These are phyloP conservation scores for Piezodorus guildinii DNA, from an alignment of 1,140 invertebrate species.

Conservation along the genomic window DNA sequence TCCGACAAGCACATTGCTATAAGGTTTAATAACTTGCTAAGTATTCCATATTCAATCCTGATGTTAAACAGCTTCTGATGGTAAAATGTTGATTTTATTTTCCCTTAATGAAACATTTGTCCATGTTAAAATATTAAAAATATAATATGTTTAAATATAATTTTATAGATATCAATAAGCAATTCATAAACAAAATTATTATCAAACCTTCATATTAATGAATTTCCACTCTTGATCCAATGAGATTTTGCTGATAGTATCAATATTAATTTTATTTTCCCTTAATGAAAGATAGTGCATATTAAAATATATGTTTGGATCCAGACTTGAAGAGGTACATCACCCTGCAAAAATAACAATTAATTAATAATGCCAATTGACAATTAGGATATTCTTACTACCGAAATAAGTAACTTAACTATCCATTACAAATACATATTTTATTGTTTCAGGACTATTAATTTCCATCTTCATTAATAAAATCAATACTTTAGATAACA, in stretches of 20 bases:
- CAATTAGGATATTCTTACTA: too few species aligned
- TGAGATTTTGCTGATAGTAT: constrained; percentile 27
- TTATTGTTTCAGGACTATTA: too few species aligned
- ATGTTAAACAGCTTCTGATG: too few species aligned
- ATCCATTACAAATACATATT: too few species aligned
- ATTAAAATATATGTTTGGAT: constrained; percentile 26
- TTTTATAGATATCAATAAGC: too few species aligned
- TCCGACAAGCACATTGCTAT: too few species aligned
- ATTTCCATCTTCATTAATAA: too few species aligned
- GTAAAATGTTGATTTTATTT: constrained; percentile 3
- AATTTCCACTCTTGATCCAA: constrained; percentile 20
- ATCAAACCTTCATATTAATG: constrained; percentile 19
- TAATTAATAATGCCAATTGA: too few species aligned
- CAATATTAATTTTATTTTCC: constrained; percentile 8
- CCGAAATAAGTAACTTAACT: too few species aligned
- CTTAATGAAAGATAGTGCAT: constrained; percentile 21
- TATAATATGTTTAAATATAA: background rate
- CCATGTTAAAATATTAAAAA: constrained; percentile 21
- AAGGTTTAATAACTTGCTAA: too few species aligned
- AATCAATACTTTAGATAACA: too few species aligned
- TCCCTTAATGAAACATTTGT: constrained; percentile 15
- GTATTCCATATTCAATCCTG: too few species aligned
- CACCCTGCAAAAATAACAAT: constrained; percentile 13
- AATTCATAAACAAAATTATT: background rate
- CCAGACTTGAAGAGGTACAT: constrained; percentile 31